phyloP scores from a whole-genome alignment of 2,113 vertebrate species.

The Macheiramphus alcinus region DNA sequence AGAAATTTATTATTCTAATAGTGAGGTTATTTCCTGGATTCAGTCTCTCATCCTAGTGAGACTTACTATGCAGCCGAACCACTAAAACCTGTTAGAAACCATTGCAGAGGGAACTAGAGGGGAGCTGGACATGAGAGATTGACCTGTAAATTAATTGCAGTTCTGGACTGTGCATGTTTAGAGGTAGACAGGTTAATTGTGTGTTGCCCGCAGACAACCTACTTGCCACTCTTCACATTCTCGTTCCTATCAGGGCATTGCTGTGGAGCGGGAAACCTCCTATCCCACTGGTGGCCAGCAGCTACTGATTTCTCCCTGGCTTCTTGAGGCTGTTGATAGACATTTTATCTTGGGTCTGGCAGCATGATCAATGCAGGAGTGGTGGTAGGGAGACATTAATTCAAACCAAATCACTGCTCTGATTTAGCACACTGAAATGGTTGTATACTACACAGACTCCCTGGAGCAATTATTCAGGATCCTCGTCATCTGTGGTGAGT shows the following conservation, averaged over 20 bases:
- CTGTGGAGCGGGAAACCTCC: background rate
- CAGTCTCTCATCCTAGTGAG: background rate
- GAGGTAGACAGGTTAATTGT: background rate
- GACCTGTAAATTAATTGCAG: background rate
- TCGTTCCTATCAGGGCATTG: background rate
- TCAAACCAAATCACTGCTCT: background rate
- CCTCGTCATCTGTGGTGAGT: background rate
- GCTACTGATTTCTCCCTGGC: background rate
- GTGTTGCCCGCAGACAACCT: background rate
- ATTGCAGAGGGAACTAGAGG: background rate
- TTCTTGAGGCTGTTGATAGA: background rate
- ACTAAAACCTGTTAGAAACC: background rate
- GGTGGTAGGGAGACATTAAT: background rate
- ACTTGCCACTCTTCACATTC: background rate
- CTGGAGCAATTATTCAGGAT: slow-evolving; percentile 12
- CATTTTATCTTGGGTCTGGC: background rate
- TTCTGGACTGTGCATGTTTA: background rate
- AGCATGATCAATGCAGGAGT: background rate
- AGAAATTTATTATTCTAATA: background rate
- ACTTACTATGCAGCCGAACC: background rate
- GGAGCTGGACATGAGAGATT: background rate
- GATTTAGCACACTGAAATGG: background rate
- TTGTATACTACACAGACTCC: background rate
- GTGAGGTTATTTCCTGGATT: background rate
- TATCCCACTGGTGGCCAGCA: background rate